phyloP scores from a whole-genome alignment of 92 coral and sea anemone species.

The Epizoanthus ramosus region DNA sequence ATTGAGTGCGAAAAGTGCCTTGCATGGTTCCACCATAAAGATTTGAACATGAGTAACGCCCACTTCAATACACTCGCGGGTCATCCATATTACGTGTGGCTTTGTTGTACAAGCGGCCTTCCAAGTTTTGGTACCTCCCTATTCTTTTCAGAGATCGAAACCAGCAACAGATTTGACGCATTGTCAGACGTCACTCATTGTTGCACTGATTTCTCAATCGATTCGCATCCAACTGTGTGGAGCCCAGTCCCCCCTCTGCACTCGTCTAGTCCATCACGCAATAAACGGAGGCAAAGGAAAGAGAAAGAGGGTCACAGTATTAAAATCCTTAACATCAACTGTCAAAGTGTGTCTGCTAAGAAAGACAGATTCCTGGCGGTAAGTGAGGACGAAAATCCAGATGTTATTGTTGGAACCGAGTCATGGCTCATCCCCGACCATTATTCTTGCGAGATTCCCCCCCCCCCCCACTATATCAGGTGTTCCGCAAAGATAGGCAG shows the following conservation, averaged over 20 bases:
- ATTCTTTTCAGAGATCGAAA: neutral
- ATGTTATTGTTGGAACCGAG: constrained; percentile 53
- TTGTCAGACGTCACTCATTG: no score
- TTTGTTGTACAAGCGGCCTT: constrained; percentile 16
- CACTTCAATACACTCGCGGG: constrained; percentile 22
- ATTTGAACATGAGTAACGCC: constrained; percentile 8
- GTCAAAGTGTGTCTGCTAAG: constrained; percentile 39
- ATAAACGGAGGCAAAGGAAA: no score
- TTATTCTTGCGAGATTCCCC: constrained; percentile 34
- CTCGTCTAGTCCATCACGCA: no score
- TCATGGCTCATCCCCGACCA: constrained; percentile 46
- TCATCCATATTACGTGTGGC: constrained; percentile 28
- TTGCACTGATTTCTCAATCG: no score
- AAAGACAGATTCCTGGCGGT: constrained; percentile 19
- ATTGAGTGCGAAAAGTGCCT: constrained; percentile 11
- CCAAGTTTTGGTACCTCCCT: constrained; percentile 21
- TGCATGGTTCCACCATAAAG: constrained; percentile 19
- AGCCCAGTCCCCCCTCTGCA: no score
- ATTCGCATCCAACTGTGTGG: no score
- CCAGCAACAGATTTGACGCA: neutral
- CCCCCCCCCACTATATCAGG: constrained; percentile 25
- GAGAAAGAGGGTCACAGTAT: no score
- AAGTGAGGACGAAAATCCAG: constrained; percentile 44
- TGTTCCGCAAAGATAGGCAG: constrained; percentile 40
- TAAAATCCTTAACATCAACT: constrained; percentile 13